A percentile compares a stretch with the other conserved stretches of the same genome.
phyloP scores from a whole-genome alignment of 2,888 invertebrate species.

The Drosophila melanosoma region DNA sequence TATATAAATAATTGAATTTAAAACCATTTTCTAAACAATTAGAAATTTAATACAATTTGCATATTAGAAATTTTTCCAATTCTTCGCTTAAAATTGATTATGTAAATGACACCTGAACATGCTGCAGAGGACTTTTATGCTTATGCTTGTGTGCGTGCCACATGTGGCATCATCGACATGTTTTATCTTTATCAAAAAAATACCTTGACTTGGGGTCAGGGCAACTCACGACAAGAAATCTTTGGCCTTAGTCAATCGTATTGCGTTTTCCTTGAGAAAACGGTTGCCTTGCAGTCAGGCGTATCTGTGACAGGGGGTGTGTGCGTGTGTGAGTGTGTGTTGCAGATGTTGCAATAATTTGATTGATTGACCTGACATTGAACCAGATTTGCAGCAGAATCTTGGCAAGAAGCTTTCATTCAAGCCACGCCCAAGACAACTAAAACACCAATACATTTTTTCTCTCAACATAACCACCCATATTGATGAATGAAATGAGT shows the following conservation, averaged over 20 bases:
- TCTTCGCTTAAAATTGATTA: neutral
- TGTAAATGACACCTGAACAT: neutral
- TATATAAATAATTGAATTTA: neutral
- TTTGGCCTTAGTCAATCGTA: conserved; percentile 16
- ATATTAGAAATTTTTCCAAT: too few species aligned
- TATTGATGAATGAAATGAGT: conserved; percentile 25
- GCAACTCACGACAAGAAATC: conserved; percentile 14
- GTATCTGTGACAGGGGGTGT: conserved; percentile 9
- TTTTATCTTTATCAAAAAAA: neutral
- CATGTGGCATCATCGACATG: neutral
- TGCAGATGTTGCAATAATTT: conserved; percentile 45
- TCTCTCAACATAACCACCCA: conserved; percentile 46
- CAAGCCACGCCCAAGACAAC: conserved; percentile 43
- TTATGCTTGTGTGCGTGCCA: neutral
- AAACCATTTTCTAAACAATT: neutral
- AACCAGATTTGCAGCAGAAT: conserved; percentile 48
- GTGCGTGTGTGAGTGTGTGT: neutral
- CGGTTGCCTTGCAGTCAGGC: conserved; percentile 41
- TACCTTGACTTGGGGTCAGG: conserved; percentile 29
- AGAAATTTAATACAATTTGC: neutral
- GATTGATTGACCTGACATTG: conserved; percentile 69
- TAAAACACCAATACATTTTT: conserved; percentile 34
- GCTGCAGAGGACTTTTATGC: neutral
- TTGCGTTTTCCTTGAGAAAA: conserved; percentile 41
- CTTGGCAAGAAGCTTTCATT: conserved; percentile 28